Evolutionary conservation across 1,140 invertebrate genomes (phyloP).

Genomic region (Brachionus rotundiformis): DNA sequence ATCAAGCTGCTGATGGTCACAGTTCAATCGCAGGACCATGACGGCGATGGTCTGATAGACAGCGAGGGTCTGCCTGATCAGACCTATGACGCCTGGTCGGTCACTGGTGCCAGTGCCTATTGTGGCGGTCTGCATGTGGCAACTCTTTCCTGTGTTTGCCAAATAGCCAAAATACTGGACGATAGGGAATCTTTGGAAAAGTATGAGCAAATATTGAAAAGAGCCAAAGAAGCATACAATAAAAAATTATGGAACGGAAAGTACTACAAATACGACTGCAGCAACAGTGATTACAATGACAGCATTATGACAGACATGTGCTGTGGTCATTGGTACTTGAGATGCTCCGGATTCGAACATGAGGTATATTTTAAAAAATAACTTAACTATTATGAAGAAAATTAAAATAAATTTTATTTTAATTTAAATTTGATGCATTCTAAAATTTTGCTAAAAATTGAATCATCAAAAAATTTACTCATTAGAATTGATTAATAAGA

Average conservation of each 20-base stretch:
- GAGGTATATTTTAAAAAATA: no score
- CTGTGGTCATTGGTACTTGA: slow-evolving; percentile 83
- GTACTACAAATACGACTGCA: slow-evolving; percentile 82
- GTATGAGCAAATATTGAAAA: slow-evolving; percentile 73
- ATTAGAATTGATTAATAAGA: no score
- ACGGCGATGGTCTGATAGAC: slow-evolving; percentile 86
- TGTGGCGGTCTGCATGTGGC: slow-evolving; percentile 87
- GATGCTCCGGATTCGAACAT: slow-evolving; percentile 65
- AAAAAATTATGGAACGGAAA: slow-evolving; percentile 84
- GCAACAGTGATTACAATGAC: slow-evolving; percentile 67
- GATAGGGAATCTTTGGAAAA: slow-evolving; percentile 69
- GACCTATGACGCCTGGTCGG: slow-evolving; percentile 88
- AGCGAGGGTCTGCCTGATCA: slow-evolving; percentile 85
- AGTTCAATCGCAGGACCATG: slow-evolving; percentile 73
- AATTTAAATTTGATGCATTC: no score
- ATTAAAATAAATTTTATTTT: no score
- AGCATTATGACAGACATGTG: slow-evolving; percentile 88
- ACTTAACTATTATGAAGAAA: no score
- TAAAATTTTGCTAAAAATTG: no score
- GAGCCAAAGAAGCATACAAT: slow-evolving; percentile 74
- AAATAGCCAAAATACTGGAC: slow-evolving; percentile 74
- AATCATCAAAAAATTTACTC: no score
- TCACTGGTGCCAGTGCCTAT: slow-evolving; percentile 84
- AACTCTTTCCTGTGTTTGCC: slow-evolving; percentile 71
- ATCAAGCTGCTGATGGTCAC: slow-evolving; percentile 66